Evolutionary conservation across 2,113 vertebrate species (phyloP), one percentile per base, ranked within the genome.

Genomic region (Aptenodytes forsteri): DNA sequence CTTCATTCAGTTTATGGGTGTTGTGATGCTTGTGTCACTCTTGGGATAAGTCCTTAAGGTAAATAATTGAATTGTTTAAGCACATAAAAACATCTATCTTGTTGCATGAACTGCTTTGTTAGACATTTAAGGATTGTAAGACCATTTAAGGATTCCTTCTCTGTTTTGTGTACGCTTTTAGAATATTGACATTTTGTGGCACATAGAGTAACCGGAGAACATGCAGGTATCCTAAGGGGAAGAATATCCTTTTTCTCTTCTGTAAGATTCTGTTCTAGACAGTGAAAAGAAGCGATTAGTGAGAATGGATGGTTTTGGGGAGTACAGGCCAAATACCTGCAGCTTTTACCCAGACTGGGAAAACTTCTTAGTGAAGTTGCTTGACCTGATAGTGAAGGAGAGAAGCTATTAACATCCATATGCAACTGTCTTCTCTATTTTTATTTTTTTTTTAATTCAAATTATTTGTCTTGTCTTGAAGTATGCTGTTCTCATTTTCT

Each of bases 1-100:
- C 70, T 99, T 99, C 93, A 98, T 99, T 61, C 99, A 99, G 97
- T 99, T 99, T 80, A 99, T 99, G 99, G 99, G 99, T 40, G 95
- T 99, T 13, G 98, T 99, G 62, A 99, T 99, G 99, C 93, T 99
- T 81, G 98, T 99, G 93, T 99, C 99, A 12, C 97, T 99, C 49
- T 98, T 99, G 27, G 99, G 99, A 73, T 99, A 95, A 99, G 15
- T 46, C 15, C 36, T 47, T 71, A 75, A 97, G 98, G 99, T 99
- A 98, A 97, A 97, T 87, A 83, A 67, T 36, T 67, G 14, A 66
- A 42, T 56, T 54, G 32, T 81, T 65, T 18, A 25, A 80, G 30
- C 29, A 15, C 7, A 7, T 16, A 15, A 12, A 95, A 44, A 8
- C 47, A 30, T 16, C 22, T 50, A 4, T 66, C 23, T 76, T 30